Evolutionary conservation across 2,888 invertebrate species (phyloP).

Genomic region (Carterocephalus palaemon): DNA sequence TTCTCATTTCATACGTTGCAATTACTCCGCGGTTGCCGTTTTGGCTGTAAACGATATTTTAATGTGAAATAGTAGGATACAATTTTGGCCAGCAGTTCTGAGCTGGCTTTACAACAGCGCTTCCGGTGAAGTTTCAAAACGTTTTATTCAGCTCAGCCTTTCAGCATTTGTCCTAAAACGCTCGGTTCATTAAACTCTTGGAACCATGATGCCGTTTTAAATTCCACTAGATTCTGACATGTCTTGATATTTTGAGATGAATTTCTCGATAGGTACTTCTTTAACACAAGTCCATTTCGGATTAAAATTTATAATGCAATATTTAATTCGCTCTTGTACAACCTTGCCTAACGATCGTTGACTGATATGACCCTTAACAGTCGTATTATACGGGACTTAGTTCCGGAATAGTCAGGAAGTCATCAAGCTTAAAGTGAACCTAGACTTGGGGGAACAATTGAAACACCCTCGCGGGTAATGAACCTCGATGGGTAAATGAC

Average conservation of each 20-base stretch:
- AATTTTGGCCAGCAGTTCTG: constrained; percentile 17
- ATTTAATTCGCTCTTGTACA: constrained; percentile 6
- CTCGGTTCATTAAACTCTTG: constrained; percentile 21
- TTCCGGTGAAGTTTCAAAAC: constrained; percentile 11
- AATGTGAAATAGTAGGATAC: constrained; percentile 11
- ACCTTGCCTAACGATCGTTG: constrained; percentile 18
- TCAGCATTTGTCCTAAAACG: constrained; percentile 17
- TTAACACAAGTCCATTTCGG: too few species aligned
- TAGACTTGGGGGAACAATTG: constrained; percentile 23
- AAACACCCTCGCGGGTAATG: constrained; percentile 23
- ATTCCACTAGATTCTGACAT: constrained; percentile 8
- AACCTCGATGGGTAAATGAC: constrained; percentile 18
- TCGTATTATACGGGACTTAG: constrained; percentile 21
- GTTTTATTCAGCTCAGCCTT: constrained; percentile 17
- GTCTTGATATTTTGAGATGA: too few species aligned
- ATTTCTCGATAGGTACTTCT: background rate
- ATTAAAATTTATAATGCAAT: constrained; percentile 1
- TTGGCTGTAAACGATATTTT: constrained; percentile 16
- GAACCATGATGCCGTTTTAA: constrained; percentile 15
- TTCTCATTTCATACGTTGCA: constrained; percentile 23
- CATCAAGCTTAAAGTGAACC: constrained; percentile 19
- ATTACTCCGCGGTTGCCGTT: constrained; percentile 18
- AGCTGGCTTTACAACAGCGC: constrained; percentile 6
- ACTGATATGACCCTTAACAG: constrained; percentile 21
- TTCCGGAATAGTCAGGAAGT: constrained; percentile 23